Evolutionary conservation across 2,113 vertebrate genomes (phyloP), one percentile per base, ranked within the genome.

Genomic region (Pheucticus melanocephalus): DNA sequence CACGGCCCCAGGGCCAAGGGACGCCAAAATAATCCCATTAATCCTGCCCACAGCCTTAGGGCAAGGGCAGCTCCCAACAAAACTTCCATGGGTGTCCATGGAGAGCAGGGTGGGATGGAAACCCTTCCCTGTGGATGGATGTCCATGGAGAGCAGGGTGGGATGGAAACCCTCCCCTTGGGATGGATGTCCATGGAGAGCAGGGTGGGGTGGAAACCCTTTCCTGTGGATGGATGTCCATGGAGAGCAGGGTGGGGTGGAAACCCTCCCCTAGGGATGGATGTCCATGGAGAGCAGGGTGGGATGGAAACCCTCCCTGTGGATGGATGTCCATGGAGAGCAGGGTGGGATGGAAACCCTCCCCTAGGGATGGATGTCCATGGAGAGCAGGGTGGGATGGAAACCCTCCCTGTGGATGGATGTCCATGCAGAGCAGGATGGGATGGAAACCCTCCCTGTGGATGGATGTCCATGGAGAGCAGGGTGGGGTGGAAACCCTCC

Each of bases 1-100:
- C 65, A 24, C 0, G 0, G 45, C 13, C 42, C 57, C 14, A 7
- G 3, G 24, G 70, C n/a, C 61, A 35, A 84, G 12, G 2, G 42
- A 94, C 70, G 84, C 73, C 5, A 1, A 24, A 57, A 77, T 47
- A 82, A 86, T 70, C 45, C 50, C 53, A 23, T 63, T 20, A 82
- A 57, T 19, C 2, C 63, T 31, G 40, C 45, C 80, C 21, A 2
- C 2, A 27, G 20, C 59, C 16, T 47, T 9, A 3, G 10, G 15
- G 81, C 16, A 66, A n/a, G 22, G 12, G 44, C 30, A 64, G 42
- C 4, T 54, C 50, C 48, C 28, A 33, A 5, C 1, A 22, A 47
- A 64, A 45, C 2, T 2, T 12, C 9, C 20, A 14, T 0, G 40
- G 61, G n/a, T 8, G 8, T 54, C 53, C 53, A 54, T 54, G 39